A percentile compares a stretch with the other conserved stretches of the same genome.
phyloP scores from a whole-genome alignment of 2,797 vertebrate genomes.

The Sternotherus odoratus region DNA sequence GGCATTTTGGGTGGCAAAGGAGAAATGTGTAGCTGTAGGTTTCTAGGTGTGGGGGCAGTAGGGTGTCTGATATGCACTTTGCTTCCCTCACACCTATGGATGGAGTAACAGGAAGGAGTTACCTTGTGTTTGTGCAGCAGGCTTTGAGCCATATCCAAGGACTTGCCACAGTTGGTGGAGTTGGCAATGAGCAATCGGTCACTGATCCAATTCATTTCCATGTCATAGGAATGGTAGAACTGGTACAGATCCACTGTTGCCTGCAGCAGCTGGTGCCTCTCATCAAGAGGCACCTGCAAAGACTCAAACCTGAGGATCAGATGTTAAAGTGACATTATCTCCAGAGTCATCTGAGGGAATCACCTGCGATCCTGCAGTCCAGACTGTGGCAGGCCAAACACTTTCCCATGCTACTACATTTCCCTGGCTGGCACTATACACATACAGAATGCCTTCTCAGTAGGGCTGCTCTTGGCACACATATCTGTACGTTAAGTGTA shows the following conservation, averaged over 20 bases:
- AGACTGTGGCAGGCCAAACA: background rate
- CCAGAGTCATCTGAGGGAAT: background rate
- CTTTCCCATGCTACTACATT: background rate
- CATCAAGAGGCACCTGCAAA: slow-evolving; percentile 85
- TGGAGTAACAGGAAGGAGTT: background rate
- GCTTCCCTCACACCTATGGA: background rate
- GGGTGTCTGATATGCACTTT: background rate
- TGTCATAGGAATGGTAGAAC: slow-evolving; percentile 86
- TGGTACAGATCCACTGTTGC: slow-evolving; percentile 84
- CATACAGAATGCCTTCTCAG: background rate
- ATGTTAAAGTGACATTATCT: slow-evolving; percentile 31
- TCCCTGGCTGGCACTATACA: background rate
- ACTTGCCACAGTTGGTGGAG: slow-evolving; percentile 78
- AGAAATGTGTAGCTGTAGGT: background rate
- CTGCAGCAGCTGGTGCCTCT: slow-evolving; percentile 82
- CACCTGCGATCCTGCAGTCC: background rate
- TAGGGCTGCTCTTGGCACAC: background rate
- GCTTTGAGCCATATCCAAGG: slow-evolving; percentile 81
- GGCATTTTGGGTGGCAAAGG: background rate
- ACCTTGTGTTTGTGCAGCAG: slow-evolving; percentile 90
- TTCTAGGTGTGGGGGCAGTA: background rate
- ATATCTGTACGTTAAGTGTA: background rate
- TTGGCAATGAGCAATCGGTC: slow-evolving; percentile 82
- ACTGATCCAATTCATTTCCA: slow-evolving; percentile 89
- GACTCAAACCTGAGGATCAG: slow-evolving; percentile 86